Evolutionary conservation across 2,888 invertebrate genomes (phyloP).

Genomic region (Sinohyriopsis cumingii): DNA sequence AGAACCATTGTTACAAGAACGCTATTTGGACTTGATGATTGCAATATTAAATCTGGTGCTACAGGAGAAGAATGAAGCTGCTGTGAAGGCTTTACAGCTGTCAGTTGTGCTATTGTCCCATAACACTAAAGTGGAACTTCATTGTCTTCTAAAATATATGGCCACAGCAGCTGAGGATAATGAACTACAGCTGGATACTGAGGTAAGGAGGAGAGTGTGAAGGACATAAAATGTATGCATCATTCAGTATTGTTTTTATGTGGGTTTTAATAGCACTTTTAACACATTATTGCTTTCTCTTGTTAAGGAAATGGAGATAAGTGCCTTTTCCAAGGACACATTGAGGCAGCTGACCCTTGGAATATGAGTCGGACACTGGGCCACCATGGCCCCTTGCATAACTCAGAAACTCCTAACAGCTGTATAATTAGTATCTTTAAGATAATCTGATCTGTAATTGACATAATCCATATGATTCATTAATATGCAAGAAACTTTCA

Average conservation of each 20-base stretch:
- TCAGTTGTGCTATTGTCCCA: slow-evolving; percentile 62
- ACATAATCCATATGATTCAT: no score
- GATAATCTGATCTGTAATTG: no score
- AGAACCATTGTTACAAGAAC: slow-evolving; percentile 61
- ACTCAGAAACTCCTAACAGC: no score
- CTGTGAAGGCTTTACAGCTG: slow-evolving; percentile 63
- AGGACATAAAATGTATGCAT: background rate
- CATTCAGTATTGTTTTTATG: background rate
- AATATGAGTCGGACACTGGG: no score
- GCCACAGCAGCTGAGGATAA: slow-evolving; percentile 51
- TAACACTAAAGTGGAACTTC: slow-evolving; percentile 61
- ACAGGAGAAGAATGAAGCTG: slow-evolving; percentile 47
- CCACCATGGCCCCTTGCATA: no score
- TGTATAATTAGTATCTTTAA: no score
- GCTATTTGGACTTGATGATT: slow-evolving; percentile 65
- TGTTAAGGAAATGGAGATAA: background rate
- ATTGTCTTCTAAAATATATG: slow-evolving; percentile 64
- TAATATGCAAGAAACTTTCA: no score
- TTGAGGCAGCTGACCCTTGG: no score
- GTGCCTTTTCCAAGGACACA: no score
- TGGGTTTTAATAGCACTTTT: no score
- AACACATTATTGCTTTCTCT: background rate
- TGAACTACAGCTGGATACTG: slow-evolving; percentile 47
- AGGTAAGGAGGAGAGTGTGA: slow-evolving; percentile 38
- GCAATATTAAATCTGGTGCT: slow-evolving; percentile 65